phyloP scores from a whole-genome alignment of 2,113 vertebrate genomes.

The Caracal caracal region DNA sequence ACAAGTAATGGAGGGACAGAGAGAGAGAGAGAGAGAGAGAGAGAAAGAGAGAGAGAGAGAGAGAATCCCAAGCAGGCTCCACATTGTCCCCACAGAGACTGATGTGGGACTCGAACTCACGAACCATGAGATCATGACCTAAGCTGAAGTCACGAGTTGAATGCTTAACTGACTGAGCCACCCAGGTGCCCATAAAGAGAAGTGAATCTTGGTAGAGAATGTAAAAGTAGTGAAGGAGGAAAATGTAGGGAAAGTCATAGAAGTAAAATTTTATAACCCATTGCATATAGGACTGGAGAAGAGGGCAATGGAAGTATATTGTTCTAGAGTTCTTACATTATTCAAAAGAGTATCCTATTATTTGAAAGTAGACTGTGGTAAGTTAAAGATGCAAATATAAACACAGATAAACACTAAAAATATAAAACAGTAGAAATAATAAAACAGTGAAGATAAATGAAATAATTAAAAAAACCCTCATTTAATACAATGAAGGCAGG shows the following conservation, averaged over 20 bases:
- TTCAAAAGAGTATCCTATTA: not conserved
- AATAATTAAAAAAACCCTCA: not conserved
- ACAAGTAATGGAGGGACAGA: too few species aligned
- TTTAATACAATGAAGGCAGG: not conserved
- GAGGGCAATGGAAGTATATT: not conserved
- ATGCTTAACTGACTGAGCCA: too few species aligned
- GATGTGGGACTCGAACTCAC: too few species aligned
- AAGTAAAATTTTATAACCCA: not conserved
- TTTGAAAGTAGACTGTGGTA: not conserved
- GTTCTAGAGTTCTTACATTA: not conserved
- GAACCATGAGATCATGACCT: too few species aligned
- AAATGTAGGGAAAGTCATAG: not conserved
- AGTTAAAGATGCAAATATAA: not conserved
- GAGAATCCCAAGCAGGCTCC: too few species aligned
- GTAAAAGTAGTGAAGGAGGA: not conserved
- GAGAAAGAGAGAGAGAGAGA: too few species aligned
- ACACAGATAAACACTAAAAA: not conserved
- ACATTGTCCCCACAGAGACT: too few species aligned
- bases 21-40: too few species aligned
- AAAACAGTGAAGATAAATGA: not conserved
- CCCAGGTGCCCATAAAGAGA: not conserved
- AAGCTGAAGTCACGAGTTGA: too few species aligned
- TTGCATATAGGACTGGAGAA: not conserved
- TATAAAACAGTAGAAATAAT: not conserved
- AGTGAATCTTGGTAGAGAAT: not conserved